Conservation (phyloP, 2,113 vertebrate genomes). For the Podarcis raffonei region DNA sequence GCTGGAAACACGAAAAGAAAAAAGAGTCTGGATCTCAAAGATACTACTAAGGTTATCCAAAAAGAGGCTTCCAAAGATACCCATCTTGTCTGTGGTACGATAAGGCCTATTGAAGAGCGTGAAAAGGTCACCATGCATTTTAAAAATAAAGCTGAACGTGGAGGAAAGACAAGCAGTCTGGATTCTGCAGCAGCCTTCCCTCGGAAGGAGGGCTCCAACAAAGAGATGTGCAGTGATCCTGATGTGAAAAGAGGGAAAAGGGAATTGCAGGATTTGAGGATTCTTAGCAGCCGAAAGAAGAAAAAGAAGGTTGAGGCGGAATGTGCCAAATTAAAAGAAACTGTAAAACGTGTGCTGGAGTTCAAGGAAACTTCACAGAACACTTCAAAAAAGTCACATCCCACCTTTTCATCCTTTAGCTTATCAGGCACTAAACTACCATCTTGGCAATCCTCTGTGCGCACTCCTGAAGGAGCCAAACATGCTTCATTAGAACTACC, state of each 20-base stretch:
- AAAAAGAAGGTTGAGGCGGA: constrained; percentile 57
- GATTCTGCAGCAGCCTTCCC: constrained; percentile 20
- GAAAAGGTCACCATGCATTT: constrained; percentile 60
- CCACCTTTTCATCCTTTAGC: not conserved
- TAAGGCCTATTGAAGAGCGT: constrained; percentile 50
- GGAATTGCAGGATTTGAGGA: constrained; percentile 46
- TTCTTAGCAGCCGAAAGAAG: constrained; percentile 63
- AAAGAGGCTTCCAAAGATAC: constrained; percentile 50
- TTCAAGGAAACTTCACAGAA: constrained; percentile 38
- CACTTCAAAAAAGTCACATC: constrained; percentile 48
- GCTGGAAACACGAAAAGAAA: constrained; percentile 51
- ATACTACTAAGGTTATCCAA: constrained; percentile 14
- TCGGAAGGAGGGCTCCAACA: constrained; percentile 29
- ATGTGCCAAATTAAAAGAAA: constrained; percentile 48
- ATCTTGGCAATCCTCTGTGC: not conserved
- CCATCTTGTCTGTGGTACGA: constrained; percentile 34
- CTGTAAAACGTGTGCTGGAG: constrained; percentile 53
- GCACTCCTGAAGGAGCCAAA: constrained; percentile 9
- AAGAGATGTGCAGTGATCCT: constrained; percentile 13
- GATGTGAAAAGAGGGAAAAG: constrained; percentile 49
- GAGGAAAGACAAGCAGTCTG: constrained; percentile 38
- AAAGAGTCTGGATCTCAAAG: constrained; percentile 15
- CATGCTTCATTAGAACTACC: constrained; percentile 10
- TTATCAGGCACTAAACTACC: constrained; percentile 12
- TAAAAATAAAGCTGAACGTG: constrained; percentile 68